These are phyloP conservation scores for Drymodes brunneopygia DNA, from an alignment of 2,113 vertebrate species.

Conservation along the genomic window DNA sequence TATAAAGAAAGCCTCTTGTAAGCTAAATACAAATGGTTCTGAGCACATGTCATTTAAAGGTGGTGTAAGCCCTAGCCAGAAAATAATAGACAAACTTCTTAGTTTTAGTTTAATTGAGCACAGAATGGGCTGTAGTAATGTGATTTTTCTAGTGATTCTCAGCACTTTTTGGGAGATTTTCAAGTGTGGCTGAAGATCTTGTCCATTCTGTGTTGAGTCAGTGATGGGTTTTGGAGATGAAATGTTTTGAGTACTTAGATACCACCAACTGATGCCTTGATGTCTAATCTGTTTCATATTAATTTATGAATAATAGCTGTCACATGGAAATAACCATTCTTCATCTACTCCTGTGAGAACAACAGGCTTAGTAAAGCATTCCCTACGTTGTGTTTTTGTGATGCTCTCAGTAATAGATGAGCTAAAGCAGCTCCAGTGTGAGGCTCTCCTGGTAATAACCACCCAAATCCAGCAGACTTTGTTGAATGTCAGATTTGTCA, in stretches of 20 bases:
- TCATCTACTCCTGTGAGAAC: not conserved
- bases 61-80: not conserved
- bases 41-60: not conserved
- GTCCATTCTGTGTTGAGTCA: not conserved
- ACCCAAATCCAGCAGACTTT: not conserved
- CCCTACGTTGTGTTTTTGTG: not conserved
- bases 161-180: not conserved
- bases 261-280: not conserved
- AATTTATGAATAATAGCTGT: not conserved
- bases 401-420: not conserved
- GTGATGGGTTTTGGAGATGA: not conserved
- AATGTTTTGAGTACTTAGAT: not conserved
- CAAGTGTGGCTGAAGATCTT: not conserved
- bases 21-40: not conserved
- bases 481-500: not conserved
- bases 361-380: not conserved
- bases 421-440: not conserved
- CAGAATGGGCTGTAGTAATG: not conserved
- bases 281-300: not conserved
- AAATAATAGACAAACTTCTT: not conserved
- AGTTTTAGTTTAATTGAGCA: not conserved
- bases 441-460: not conserved
- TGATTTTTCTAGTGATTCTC: not conserved
- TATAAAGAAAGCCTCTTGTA: not conserved
- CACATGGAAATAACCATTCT: not conserved